phyloP scores from a whole-genome alignment of 37 sponge, comb jelly and placozoan species.

The Mnemiopsis leidyi region DNA sequence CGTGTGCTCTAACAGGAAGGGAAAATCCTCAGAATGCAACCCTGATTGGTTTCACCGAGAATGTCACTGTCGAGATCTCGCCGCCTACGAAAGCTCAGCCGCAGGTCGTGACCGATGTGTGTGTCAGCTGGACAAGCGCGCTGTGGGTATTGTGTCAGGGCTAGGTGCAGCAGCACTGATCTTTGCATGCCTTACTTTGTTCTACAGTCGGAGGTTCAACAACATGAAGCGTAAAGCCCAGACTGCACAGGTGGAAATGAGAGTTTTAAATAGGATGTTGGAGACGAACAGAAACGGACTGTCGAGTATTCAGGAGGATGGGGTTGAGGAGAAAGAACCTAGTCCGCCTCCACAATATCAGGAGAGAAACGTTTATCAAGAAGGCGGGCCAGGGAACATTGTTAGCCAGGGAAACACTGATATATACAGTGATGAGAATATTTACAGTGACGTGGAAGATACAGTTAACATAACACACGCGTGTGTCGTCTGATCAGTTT shows the following conservation, averaged over 20 bases:
- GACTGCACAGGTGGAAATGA: not conserved
- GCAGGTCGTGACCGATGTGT: not conserved
- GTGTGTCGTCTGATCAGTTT: not conserved
- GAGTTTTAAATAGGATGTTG: not conserved
- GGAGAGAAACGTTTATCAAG: not conserved
- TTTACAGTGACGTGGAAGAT: conserved; percentile 2
- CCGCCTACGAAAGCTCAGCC: not conserved
- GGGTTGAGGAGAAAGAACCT: not conserved
- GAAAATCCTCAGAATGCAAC: not conserved
- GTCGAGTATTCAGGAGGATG: not conserved
- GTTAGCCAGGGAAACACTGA: not conserved
- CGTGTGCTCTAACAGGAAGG: not conserved
- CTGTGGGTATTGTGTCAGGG: conserved; percentile 3
- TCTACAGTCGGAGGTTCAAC: not conserved
- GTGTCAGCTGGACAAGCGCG: not conserved
- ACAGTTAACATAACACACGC: not conserved
- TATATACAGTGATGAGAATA: not conserved
- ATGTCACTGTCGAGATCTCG: not conserved
- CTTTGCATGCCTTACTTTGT: not conserved
- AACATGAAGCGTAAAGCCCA: not conserved
- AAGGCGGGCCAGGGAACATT: not conserved
- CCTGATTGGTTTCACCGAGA: conserved; percentile 32
- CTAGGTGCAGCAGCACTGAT: not conserved
- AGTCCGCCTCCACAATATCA: not conserved
- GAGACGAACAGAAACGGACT: not conserved